Evolutionary conservation across 2,888 invertebrate species (phyloP).

Genomic region (Craniophora ligustri): DNA sequence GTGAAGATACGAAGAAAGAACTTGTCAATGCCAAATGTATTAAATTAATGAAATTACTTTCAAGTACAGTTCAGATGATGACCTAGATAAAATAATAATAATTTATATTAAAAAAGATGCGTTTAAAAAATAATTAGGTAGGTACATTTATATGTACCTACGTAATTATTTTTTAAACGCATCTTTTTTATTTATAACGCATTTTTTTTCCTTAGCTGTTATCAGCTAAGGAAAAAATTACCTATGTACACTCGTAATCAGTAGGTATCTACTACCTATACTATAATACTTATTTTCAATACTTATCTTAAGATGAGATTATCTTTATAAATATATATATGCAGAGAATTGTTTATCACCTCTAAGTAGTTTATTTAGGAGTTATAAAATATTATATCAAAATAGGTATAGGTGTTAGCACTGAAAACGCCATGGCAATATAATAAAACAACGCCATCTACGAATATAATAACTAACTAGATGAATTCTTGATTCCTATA

Average conservation of each 20-base stretch:
- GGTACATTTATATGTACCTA: too few species aligned
- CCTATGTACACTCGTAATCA: too few species aligned
- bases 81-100: slow-evolving; percentile 10
- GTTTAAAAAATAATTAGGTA: background rate
- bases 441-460: slow-evolving; percentile 20
- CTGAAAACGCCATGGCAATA: background rate
- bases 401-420: background rate
- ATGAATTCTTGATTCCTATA: too few species aligned
- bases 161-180: background rate
- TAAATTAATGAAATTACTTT: slow-evolving; percentile 25
- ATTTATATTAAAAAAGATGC: background rate
- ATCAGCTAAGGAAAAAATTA: too few species aligned
- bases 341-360: too few species aligned
- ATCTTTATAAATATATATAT: too few species aligned
- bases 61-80: slow-evolving; percentile 6
- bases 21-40: slow-evolving; percentile 38
- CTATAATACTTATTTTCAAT: too few species aligned
- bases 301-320: too few species aligned
- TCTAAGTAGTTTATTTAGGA: too few species aligned
- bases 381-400: too few species aligned
- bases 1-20: slow-evolving; percentile 33
- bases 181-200: slow-evolving; percentile 2
- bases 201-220: too few species aligned
- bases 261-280: too few species aligned
- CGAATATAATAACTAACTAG: background rate